A percentile compares a stretch with the other conserved stretches of the same genome.
These are phyloP conservation scores for Cylloceria caligata DNA, from an alignment of 2,888 invertebrate genomes.

Conservation along the genomic window DNA sequence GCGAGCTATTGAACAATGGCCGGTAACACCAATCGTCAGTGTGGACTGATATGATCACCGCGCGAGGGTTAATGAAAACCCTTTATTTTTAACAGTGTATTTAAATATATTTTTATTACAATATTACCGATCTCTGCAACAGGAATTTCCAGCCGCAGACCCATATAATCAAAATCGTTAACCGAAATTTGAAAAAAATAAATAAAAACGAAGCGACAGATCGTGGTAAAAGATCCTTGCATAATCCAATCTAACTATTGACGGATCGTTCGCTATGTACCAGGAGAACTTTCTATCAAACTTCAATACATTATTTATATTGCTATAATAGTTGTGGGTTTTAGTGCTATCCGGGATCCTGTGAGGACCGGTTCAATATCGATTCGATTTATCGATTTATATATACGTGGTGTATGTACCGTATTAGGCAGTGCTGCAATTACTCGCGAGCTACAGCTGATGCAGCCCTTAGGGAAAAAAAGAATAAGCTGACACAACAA, in stretches of 20 bases:
- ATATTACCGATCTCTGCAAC: neutral
- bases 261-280: neutral
- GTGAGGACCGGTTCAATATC: slow-evolving; percentile 21
- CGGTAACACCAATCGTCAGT: too few species aligned
- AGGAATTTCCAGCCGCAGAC: too few species aligned
- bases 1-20: too few species aligned
- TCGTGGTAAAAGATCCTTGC: too few species aligned
- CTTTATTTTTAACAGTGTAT: too few species aligned
- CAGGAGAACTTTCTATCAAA: neutral
- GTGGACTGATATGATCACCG: too few species aligned
- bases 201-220: too few species aligned
- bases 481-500: too few species aligned
- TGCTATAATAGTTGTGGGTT: slow-evolving; percentile 11
- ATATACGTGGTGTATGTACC: neutral
- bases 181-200: neutral
- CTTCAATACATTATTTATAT: neutral
- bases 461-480: too few species aligned
- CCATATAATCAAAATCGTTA: neutral
- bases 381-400: slow-evolving; percentile 45
- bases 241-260: too few species aligned
- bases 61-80: too few species aligned
- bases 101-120: neutral
- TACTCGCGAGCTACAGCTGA: neutral
- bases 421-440: neutral
- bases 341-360: slow-evolving; percentile 13